A percentile compares a stretch with the other conserved stretches of the same genome.
phyloP scores from a whole-genome alignment of 2,113 vertebrate species.

The Psophia crepitans region DNA sequence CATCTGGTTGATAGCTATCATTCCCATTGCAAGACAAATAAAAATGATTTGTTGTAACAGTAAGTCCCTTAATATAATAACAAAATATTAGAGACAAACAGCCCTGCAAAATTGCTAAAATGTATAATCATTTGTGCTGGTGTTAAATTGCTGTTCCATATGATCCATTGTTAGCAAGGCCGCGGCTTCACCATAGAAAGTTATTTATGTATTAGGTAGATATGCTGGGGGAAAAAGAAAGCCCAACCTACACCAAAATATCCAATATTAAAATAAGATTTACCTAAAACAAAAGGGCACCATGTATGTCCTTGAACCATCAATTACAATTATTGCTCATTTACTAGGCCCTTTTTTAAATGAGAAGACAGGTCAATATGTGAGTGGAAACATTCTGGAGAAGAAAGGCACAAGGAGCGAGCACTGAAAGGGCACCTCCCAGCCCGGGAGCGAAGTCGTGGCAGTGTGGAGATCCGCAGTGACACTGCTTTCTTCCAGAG shows the following conservation, averaged over 20 bases:
- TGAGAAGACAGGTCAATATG: neutral
- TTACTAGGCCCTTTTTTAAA: neutral
- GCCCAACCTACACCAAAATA: neutral
- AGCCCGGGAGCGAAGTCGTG: accelerated
- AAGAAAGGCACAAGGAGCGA: neutral
- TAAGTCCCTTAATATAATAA: neutral
- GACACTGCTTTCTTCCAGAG: neutral
- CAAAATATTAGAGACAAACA: neutral
- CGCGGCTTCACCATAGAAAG: neutral
- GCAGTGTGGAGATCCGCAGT: neutral
- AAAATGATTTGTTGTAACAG: neutral
- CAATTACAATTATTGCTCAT: neutral
- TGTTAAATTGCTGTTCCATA: neutral
- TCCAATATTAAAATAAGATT: neutral
- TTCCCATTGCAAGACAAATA: neutral
- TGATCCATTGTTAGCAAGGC: neutral
- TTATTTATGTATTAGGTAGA: neutral
- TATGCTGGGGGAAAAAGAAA: neutral
- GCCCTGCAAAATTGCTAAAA: neutral
- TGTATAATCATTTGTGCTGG: neutral
- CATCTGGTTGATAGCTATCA: neutral
- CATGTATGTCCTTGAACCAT: neutral
- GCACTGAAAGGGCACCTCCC: accelerated
- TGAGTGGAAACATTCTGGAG: neutral
- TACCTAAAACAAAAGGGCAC: neutral